Base-by-base conservation (phyloP, 2,113 vertebrate species). In the Entelurus aequoreus region DNA sequence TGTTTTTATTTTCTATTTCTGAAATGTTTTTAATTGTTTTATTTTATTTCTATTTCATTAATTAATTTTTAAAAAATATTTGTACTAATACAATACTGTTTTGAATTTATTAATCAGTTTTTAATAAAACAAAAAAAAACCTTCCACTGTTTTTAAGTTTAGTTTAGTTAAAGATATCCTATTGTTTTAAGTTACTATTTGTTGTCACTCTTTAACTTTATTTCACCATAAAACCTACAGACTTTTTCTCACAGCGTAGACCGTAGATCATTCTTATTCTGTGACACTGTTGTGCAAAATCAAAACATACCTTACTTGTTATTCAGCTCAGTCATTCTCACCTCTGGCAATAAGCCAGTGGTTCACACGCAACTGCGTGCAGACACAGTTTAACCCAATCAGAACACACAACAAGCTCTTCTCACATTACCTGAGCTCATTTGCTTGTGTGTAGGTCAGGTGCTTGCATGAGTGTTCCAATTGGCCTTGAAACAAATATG, bases 291-390 rank as follows among this genome's bases (percentile, higher is more conserved):
- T 49, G 64, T 69, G 66, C 60, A 68, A 68, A 83, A 72, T 78
- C 72, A 76, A 83, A 79, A 75, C 81, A 80, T 71, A 74, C 49
- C 61, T 52, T 48, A 60, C 5, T 60, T 78, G 62, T 89, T 84
- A 90, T 76, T 82, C 78, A 90, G 88, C 57, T 70, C 68, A 78
- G 68, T 69, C 65, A 59, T 69, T 74, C 67, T 75, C 60, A 75
- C 47, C 69, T 48, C 67, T 88, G 88, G 88, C 83, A 65, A 13
- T 0, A 42, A 14, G 82, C 89, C 86, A 90, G 75, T 75, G 55
- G 80, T 84, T 90, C 82, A 88, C 89, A 90, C 80, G 87, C 87
- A 85, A 88, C 83, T 55, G 67, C 74, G 81, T 84, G 77, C 75
- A 63, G 65, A 61, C 57, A 46, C 50, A 74, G 77, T 69, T 83